These are phyloP conservation scores for Prionailurus bengalensis DNA, from an alignment of 2,113 vertebrate species.

Conservation along the genomic window DNA sequence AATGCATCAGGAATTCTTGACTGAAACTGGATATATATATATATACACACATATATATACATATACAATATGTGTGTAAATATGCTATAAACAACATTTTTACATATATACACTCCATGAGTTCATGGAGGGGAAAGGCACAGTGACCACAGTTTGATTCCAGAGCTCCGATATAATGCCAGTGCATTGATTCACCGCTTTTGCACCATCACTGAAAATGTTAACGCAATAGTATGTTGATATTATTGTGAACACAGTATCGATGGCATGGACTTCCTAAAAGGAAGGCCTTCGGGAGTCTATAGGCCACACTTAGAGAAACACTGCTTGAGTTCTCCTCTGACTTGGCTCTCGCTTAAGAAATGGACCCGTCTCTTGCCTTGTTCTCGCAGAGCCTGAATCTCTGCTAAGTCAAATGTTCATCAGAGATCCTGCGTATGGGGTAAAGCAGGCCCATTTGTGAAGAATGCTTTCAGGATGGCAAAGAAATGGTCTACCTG, in stretches of 20 bases:
- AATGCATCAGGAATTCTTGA: background rate
- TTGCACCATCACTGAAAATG: background rate
- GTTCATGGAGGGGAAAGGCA: background rate
- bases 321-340: background rate
- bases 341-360: background rate
- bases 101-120: background rate
- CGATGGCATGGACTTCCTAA: background rate
- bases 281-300: no score
- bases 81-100: background rate
- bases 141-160: rapidly evolving
- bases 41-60: no score
- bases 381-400: background rate
- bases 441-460: background rate
- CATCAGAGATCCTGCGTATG: background rate
- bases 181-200: background rate
- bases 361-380: background rate
- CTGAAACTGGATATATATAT: background rate
- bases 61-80: background rate
- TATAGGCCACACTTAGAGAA: background rate
- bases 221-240: rapidly evolving
- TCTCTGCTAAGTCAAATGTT: background rate
- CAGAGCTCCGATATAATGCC: background rate
- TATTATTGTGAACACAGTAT: rapidly evolving
- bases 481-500: rapidly evolving
- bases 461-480: background rate